A percentile compares a stretch with the other conserved stretches of the same genome.
These are phyloP conservation scores for Cyphomyrus plagiostoma DNA, from an alignment of 2,113 vertebrate species.

Conservation along the genomic window DNA sequence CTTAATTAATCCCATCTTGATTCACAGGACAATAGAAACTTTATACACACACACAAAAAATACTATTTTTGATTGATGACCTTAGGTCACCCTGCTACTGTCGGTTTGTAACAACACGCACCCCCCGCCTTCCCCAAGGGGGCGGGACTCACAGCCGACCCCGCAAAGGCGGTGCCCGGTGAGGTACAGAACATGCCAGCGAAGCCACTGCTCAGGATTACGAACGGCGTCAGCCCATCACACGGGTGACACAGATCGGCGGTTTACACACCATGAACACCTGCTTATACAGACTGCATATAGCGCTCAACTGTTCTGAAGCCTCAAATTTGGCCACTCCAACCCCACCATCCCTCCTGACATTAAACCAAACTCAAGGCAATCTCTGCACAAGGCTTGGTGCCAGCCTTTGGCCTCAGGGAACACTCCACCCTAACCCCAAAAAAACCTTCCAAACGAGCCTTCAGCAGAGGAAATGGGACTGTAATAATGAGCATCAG, in stretches of 20 bases:
- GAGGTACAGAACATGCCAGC: neutral
- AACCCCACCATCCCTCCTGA: neutral
- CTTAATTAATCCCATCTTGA: neutral
- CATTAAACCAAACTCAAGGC: neutral
- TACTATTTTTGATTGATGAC: neutral
- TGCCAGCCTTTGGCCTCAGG: neutral
- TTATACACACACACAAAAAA: neutral
- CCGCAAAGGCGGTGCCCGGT: neutral
- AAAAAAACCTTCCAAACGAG: neutral
- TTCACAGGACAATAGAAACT: neutral
- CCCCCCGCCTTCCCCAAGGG: too few relatives aligned
- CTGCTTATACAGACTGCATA: neutral
- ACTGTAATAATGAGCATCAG: neutral
- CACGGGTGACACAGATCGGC: neutral
- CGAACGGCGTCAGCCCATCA: neutral
- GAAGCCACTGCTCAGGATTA: neutral
- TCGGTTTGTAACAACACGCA: too few relatives aligned
- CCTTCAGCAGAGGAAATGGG: neutral
- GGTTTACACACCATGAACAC: neutral
- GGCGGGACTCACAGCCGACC: neutral
- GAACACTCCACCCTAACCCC: neutral
- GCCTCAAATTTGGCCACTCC: neutral
- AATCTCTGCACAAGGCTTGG: neutral
- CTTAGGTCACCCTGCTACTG: neutral
- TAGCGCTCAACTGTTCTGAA: neutral